Percentiles rank a stretch among this genome's conserved stretches.
Conservation (phyloP, 2,888 invertebrate species). For the Pharmacophagus antenor region DNA sequence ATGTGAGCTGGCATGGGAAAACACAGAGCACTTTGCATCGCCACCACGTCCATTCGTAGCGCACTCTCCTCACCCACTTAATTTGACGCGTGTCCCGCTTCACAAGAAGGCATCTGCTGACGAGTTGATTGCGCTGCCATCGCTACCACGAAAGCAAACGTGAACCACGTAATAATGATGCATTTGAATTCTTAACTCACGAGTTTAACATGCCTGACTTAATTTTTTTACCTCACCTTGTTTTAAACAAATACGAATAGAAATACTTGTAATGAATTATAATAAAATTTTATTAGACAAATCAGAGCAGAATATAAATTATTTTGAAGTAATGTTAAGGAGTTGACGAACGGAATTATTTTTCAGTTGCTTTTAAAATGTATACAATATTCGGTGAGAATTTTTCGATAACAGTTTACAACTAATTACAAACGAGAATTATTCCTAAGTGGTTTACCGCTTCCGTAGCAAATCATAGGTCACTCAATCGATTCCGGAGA, state of each 20-base stretch:
- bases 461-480: too few species aligned
- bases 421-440: too few species aligned
- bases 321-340: background rate
- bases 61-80: slow-evolving; percentile 30
- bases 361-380: too few species aligned
- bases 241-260: background rate
- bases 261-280: background rate
- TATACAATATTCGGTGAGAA: too few species aligned
- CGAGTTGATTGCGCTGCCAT: slow-evolving; percentile 24
- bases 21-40: slow-evolving; percentile 20
- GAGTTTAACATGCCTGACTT: slow-evolving; percentile 1
- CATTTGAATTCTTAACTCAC: slow-evolving; percentile 18
- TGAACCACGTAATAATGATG: slow-evolving; percentile 12
- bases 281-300: background rate
- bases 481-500: too few species aligned
- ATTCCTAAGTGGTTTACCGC: too few species aligned
- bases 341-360: too few species aligned
- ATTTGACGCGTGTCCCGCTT: slow-evolving; percentile 26
- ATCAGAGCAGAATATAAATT: background rate
- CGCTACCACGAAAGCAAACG: slow-evolving; percentile 17
- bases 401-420: too few species aligned
- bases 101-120: slow-evolving; percentile 22
- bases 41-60: slow-evolving; percentile 20
- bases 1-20: slow-evolving; percentile 17
- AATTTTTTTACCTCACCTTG: background rate